These are phyloP conservation scores for Hycleus cichorii DNA, from an alignment of 1,140 invertebrate genomes.

Conservation along the genomic window DNA sequence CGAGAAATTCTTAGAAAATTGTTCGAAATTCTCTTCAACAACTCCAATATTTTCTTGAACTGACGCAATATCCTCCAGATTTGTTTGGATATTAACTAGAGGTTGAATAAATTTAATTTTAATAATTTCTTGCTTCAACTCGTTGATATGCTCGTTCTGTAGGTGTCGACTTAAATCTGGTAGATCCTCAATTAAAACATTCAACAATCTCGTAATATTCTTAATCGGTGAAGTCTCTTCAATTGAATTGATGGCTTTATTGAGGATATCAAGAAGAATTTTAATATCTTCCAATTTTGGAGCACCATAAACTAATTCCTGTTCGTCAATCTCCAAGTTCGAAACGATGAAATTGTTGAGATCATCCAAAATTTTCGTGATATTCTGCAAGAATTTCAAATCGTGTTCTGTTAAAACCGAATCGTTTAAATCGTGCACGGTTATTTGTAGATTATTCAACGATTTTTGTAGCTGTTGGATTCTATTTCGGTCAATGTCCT, in stretches of 20 bases:
- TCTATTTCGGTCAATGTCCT: constrained; percentile 20
- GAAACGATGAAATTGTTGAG: constrained; percentile 23
- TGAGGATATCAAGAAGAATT: constrained; percentile 22
- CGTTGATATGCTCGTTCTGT: constrained; percentile 11
- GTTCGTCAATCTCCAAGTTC: constrained; percentile 7
- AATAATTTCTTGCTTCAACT: constrained; percentile 22
- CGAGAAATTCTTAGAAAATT: constrained; percentile 3
- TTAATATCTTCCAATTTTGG: constrained; percentile 15
- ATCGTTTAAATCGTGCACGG: constrained; percentile 35
- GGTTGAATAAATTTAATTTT: constrained; percentile 9
- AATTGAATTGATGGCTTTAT: constrained; percentile 20
- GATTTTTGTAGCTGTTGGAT: constrained; percentile 31
- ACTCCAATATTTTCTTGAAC: not conserved
- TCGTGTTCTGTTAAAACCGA: constrained; percentile 24
- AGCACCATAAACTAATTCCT: not conserved
- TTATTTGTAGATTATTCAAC: constrained; percentile 31
- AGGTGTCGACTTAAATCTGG: constrained; percentile 20
- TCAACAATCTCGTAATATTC: constrained; percentile 15
- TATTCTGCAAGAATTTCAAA: constrained; percentile 25
- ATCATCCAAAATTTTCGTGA: constrained; percentile 22
- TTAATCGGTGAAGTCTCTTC: constrained; percentile 21
- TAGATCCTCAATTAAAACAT: constrained; percentile 14
- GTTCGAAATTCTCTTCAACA: constrained; percentile 7
- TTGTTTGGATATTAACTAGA: not conserved
- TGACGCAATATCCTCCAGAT: not conserved